Evolutionary conservation across 2,888 invertebrate species (phyloP).

Genomic region (Scelioninae gen. 1): DNA sequence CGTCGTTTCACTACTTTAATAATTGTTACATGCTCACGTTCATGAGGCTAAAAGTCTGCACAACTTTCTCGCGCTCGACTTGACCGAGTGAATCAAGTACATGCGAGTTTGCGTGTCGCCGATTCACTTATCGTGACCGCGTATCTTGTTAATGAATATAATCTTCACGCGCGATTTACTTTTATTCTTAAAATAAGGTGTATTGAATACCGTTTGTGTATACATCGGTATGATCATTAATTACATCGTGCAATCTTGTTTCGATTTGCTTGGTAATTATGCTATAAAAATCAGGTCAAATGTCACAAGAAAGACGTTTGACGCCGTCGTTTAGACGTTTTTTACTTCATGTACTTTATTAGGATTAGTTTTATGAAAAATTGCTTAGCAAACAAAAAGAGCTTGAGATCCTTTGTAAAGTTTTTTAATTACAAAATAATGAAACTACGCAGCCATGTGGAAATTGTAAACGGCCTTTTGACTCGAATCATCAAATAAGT

Average conservation of each 20-base stretch:
- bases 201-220: slow-evolving; percentile 4
- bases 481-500: slow-evolving; percentile 1
- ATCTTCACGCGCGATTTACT: slow-evolving; percentile 39
- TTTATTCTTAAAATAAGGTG: slow-evolving; percentile 30
- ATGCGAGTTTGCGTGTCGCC: slow-evolving; percentile 39
- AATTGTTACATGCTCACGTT: slow-evolving; percentile 24
- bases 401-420: not conserved
- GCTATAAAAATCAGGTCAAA: slow-evolving; percentile 26
- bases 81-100: slow-evolving; percentile 26
- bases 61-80: slow-evolving; percentile 44
- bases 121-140: slow-evolving; percentile 23
- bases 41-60: slow-evolving; percentile 20
- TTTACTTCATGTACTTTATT: not conserved
- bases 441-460: not conserved
- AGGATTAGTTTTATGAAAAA: not conserved
- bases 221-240: slow-evolving; percentile 28
- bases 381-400: not conserved
- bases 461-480: not conserved
- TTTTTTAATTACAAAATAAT: slow-evolving; percentile 8
- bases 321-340: no score
- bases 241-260: slow-evolving; percentile 32
- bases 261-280: slow-evolving; percentile 7
- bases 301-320: slow-evolving; percentile 7
- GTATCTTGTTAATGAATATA: slow-evolving; percentile 45
- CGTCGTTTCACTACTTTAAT: slow-evolving; percentile 33